Base-by-base conservation (phyloP, 2,888 invertebrate species). In the Itoplectis maculator region DNA sequence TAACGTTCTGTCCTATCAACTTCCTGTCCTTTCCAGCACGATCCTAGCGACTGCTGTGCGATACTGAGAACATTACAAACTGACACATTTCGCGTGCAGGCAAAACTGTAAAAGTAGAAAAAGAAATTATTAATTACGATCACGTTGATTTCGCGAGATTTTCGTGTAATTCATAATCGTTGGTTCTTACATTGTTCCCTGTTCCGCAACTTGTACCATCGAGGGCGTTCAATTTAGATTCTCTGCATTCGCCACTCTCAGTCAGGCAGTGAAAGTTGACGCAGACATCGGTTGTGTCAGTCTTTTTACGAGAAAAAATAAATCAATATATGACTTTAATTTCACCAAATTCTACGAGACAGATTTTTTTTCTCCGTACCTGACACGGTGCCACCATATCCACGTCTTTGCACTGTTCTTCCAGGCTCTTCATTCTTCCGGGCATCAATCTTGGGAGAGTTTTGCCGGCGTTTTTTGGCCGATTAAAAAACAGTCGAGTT, bases 181-280 rank as follows among this genome's bases (percentile, higher is more conserved):
- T 23, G 9, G 40, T 23, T 23, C 59, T 59, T 8, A 81, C 77
- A 23, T 78, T 56, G 7, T 74, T 56, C 0, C 40, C 9, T 15
- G 42, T 37, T 15, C 42, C 54, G 47, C 81, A 82, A 9, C 13
- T n/a, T 1, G 81, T 74, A 45, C 81, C 81, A 5, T 69, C 81
- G 8, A 65, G 54, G 0, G 78, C 78, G 4, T 47, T 29, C 0
- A 13, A 5, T 0, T 40, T 11, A 3, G 18, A 70, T 0, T 15
- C 0, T 0, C 0, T 0, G 56, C 78, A 78, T 0, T 15, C 6
- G 9, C 54, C 63, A 0, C 18, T 0, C 7, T 3, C 0, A 6
- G 42, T 0, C n/a, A 59, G 3, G 47, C 81, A 82, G 29, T 35
- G 20, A 8, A 78, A 11, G 2, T 59, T 42, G 0, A 20, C 49